Evolutionary conservation across 2,888 invertebrate genomes (phyloP), one percentile per base, ranked within the genome.

Genomic region (Epinotia bilunana): DNA sequence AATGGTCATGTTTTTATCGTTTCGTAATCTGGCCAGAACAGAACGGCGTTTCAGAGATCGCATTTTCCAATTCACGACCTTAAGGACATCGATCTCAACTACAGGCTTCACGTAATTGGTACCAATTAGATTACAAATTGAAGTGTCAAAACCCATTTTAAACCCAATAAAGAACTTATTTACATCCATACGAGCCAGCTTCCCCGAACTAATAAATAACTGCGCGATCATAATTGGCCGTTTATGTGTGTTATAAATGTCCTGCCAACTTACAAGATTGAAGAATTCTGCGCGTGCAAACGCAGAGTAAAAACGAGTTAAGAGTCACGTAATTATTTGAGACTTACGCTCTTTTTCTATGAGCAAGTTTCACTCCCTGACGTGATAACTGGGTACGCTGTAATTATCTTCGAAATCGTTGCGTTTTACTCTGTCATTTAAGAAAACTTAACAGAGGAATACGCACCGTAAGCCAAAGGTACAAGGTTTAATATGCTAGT

Each of bases 201-300:
- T 60, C 69, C 46, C n/a, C 23, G 60, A 46, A 69, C 7, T 58
- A 69, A 60, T 69, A 69, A 68, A 68, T 68, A 58, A 57, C 46
- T 60, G 33, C 4, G 18, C 12, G 43, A 18, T n/a, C 46, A 57
- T 72, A 67, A 75, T 72, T 72, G 75, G 46, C 1, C 46, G 12
- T 33, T 67, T 53, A 74, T n/a, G n/a, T 60, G 64, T 43, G 65
- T 67, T 67, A 75, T 75, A 75, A 67, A 67, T 62, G 72, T 72
- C 75, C 67, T 62, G 75, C 55, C 62, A 55, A 67, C 46, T 62
- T 49, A 62, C 57, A 61, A 67, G 61, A 75, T 55, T 61, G 60
- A 55, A 58, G 46, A 69, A 20, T n/a, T 16, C 16, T 63, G 39
- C 43, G 60, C 12, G 18, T 20, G 33, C n/a, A 28, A 13, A 6